Percentiles rank a stretch among this genome's conserved stretches.
Conservation (phyloP, 2,113 vertebrate species). For the Peromyscus polionotus region DNA sequence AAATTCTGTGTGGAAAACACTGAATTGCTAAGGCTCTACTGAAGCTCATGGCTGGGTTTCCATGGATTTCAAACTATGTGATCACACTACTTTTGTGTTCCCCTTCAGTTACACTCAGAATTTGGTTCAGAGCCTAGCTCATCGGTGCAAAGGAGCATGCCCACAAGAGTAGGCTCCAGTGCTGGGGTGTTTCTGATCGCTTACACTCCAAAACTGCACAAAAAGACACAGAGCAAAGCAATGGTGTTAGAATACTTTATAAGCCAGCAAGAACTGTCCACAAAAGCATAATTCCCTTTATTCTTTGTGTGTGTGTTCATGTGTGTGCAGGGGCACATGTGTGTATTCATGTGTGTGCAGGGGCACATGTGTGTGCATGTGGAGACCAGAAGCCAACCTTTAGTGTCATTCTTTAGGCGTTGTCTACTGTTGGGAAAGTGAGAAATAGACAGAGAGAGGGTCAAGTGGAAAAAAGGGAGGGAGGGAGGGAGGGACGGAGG, state of each 20-base stretch:
- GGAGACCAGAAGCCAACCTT: not conserved
- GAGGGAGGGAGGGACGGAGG: not conserved
- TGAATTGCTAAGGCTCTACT: not conserved
- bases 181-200: not conserved
- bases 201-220: slow-evolving; percentile 8
- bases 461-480: not conserved
- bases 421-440: not conserved
- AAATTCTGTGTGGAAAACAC: not conserved
- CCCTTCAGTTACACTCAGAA: not conserved
- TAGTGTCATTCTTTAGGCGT: not conserved
- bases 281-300: not conserved
- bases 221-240: not conserved
- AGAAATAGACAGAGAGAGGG: not conserved
- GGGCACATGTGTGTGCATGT: not conserved
- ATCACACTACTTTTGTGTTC: not conserved
- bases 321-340: not conserved
- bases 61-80: not conserved
- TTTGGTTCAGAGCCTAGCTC: not conserved
- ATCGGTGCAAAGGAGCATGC: not conserved
- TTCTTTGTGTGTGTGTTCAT: not conserved
- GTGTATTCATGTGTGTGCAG: too few relatives aligned
- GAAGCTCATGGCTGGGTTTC: not conserved
- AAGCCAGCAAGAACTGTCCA: not conserved
- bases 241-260: not conserved
- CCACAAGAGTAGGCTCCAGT: not conserved